phyloP scores from a whole-genome alignment of 2,797 vertebrate species.

The Parauchenoglanis punctatus region DNA sequence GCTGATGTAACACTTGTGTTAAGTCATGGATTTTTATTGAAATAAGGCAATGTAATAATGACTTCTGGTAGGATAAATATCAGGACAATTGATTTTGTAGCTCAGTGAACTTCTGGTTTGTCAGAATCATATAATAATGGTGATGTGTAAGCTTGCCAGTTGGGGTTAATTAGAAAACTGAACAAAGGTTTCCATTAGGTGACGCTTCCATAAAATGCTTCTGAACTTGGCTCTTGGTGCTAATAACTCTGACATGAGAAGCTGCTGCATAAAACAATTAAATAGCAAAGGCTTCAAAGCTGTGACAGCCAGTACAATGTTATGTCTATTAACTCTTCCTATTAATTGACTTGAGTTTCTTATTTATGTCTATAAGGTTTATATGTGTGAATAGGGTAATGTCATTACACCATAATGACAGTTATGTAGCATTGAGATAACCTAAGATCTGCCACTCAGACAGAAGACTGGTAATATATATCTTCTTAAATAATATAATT shows the following conservation, averaged over 20 bases:
- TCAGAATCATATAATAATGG: not conserved
- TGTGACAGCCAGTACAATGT: not conserved
- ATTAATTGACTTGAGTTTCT: not conserved
- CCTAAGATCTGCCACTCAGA: not conserved
- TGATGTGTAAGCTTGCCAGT: not conserved
- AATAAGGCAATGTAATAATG: not conserved
- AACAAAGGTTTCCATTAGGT: not conserved
- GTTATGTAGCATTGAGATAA: not conserved
- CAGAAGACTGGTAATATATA: not conserved
- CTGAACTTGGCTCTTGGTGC: constrained; percentile 1
- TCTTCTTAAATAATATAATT: not conserved
- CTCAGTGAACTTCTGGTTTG: not conserved
- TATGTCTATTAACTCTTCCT: not conserved
- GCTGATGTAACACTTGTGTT: not conserved
- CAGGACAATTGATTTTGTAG: constrained; percentile 10
- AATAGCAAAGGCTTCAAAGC: not conserved
- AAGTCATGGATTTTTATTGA: not conserved
- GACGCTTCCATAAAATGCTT: not conserved
- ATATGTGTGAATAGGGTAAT: not conserved
- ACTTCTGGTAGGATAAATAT: not conserved
- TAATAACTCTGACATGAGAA: constrained; percentile 9
- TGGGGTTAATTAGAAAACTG: constrained; percentile 15
- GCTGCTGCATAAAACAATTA: not conserved
- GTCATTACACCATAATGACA: not conserved
- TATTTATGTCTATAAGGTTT: not conserved